Evolutionary conservation across 1,140 invertebrate species (phyloP), one percentile per base, ranked within the genome.

Genomic region (Drosophila mayri): DNA sequence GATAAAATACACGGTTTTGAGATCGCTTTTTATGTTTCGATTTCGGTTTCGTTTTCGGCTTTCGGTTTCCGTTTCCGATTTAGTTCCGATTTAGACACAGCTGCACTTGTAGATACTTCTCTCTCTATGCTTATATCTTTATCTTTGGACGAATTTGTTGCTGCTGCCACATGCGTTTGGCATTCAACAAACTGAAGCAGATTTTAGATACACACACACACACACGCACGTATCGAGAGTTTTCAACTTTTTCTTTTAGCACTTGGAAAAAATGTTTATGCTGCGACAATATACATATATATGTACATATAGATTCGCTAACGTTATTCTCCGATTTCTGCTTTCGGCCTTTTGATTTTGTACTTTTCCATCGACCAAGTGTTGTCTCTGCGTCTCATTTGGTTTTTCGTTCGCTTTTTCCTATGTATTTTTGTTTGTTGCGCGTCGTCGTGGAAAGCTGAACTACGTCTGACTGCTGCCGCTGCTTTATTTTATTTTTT

Each of bases 361-460:
- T 65, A 38, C 32, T 60, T 47, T 68, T 70, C 43, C 59, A 67
- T 44, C 32, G 58, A 59, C 35, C 32, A 41, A 54, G 30, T 76
- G 55, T 57, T 54, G 22, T 62, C 40, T 25, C n/a, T 79, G 61
- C 40, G 55, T 37, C 22, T 62, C 6, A 49, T 70, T 72, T 47
- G 62, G 22, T 12, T 66, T 67, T 55, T 67, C 63, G 52, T 38
- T 70, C 63, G 66, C 62, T 52, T 58, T 40, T 78, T 41, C 63
- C 66, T 66, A 71, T 65, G 59, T 52, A 57, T 81, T 59, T 80
- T 80, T 71, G 58, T 84, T 74, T 78, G 80, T 75, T 72, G 79
- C 82, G 82, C 75, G 79, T 86, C 74, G 78, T 66, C 71, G 84
- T 87, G 76, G 60, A 81, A 85, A 87, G 80, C 86, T 90, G 85